These are phyloP conservation scores for Myopa testacea DNA, from an alignment of 2,888 invertebrate genomes.

Conservation along the genomic window DNA sequence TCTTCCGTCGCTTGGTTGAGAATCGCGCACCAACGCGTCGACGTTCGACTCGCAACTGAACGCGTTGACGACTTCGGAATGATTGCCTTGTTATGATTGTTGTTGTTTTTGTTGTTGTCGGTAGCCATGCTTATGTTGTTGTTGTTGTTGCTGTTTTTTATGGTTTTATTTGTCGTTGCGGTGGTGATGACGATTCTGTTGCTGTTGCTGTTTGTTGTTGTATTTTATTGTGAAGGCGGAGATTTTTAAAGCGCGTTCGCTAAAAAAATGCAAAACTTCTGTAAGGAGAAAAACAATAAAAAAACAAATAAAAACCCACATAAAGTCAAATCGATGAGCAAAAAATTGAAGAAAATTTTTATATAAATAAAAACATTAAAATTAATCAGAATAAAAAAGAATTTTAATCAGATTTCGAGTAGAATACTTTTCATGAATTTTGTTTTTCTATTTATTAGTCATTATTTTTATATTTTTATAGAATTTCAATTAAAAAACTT, in stretches of 20 bases:
- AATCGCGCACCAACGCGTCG: conserved; percentile 3
- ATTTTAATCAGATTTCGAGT: background rate
- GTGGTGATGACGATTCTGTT: conserved; percentile 34
- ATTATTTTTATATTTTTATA: background rate
- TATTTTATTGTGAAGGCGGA: conserved; percentile 37
- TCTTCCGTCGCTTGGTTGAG: conserved; percentile 19
- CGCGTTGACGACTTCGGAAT: conserved; percentile 41
- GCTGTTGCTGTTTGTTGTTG: conserved; percentile 31
- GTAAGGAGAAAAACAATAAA: background rate
- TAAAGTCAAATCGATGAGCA: conserved; percentile 21
- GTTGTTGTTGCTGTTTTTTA: conserved; percentile 32
- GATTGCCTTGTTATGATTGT: conserved; percentile 38
- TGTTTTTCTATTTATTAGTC: no score
- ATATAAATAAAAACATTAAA: background rate
- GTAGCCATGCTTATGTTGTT: conserved; percentile 36
- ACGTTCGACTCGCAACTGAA: conserved; percentile 31
- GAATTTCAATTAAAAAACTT: background rate
- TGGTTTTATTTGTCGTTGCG: conserved; percentile 40
- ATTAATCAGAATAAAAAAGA: background rate
- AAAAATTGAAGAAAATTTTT: conserved; percentile 8
- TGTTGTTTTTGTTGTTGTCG: conserved; percentile 42
- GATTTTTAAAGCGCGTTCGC: conserved; percentile 39
- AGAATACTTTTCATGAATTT: no score
- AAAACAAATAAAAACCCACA: no score
- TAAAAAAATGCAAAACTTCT: background rate